Evolutionary conservation across 2,113 vertebrate species (phyloP).

Genomic region (Hippolais icterina): DNA sequence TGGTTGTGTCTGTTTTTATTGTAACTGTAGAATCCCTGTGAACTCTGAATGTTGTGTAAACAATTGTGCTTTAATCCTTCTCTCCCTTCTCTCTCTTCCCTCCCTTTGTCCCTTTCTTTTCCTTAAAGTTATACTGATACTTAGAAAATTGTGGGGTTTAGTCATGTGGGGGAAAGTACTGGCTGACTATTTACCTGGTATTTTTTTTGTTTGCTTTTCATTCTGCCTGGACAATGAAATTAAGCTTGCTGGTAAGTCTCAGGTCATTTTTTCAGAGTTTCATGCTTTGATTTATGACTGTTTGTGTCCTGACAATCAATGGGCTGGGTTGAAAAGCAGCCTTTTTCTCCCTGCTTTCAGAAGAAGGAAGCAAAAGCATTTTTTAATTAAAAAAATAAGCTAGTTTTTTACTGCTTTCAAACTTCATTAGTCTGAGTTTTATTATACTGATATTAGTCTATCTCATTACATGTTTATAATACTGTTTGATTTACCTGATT

Average conservation of each 20-base stretch:
- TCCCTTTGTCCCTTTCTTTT: neutral
- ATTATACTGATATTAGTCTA: neutral
- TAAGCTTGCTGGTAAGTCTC: neutral
- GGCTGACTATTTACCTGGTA: neutral
- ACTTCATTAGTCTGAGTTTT: neutral
- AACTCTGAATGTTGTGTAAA: neutral
- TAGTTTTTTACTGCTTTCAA: neutral
- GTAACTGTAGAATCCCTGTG: neutral
- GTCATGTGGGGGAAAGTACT: neutral
- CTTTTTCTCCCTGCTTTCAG: neutral
- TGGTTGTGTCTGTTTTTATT: neutral
- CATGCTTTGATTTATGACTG: neutral
- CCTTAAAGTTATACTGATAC: neutral
- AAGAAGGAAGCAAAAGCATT: neutral
- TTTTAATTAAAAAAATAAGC: neutral
- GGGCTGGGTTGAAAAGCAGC: neutral
- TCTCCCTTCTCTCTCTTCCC: neutral
- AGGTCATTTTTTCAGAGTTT: neutral
- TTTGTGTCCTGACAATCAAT: neutral
- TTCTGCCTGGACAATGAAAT: constrained; percentile 7
- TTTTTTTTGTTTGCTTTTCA: neutral
- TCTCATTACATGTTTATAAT: neutral
- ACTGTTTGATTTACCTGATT: neutral
- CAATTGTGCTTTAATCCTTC: neutral
- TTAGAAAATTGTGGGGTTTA: neutral